Evolutionary conservation across 2,888 invertebrate species (phyloP), one percentile per base, ranked within the genome.

Genomic region (Phaedon cochleariae): DNA sequence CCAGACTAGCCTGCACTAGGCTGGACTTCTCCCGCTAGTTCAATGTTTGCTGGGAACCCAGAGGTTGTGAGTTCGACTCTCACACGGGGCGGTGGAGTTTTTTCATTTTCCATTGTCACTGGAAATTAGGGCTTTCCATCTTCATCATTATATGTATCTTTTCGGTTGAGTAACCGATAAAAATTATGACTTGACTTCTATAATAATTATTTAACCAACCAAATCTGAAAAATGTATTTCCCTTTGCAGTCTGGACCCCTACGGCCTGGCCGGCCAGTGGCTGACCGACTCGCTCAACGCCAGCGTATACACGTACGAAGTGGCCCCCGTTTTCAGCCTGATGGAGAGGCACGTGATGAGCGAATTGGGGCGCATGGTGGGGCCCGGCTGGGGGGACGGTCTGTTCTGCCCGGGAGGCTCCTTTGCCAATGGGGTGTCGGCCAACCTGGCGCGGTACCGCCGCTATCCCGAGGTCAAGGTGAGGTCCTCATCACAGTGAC

Each of bases 391-490:
- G 77, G 84, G 83, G 1, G 86, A 86, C 68, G 86, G 87, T 3
- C 81, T 87, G 51, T 87, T 87, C 76, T 86, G 86, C 72, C 87
- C 87, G 1, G 87, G 88, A 29, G 88, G 88, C 1, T 87, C 87
- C 0, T 84, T 86, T 68, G 84, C 85, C n/a, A 89, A 88, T 79
- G 87, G 87, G 68, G 81, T 75, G 2, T 88, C 86, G 6, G 84
- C 88, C 46, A 86, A 87, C 73, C 74, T 87, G 57, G 87, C 88
- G 1, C 78, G 88, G 71, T 87, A 83, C 74, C 76, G 81, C 61
- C 80, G 79, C 49, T 81, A 81, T 68, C 86, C 87, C 0, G 79
- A 84, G 29, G 76, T 85, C 20, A 87, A 84, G 79, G 85, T 85
- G 76, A 26, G 26, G 3, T 7, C 26, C 26, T 26, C 26, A 26